phyloP scores from a whole-genome alignment of 2,113 vertebrate genomes.

The Ellobius talpinus region DNA sequence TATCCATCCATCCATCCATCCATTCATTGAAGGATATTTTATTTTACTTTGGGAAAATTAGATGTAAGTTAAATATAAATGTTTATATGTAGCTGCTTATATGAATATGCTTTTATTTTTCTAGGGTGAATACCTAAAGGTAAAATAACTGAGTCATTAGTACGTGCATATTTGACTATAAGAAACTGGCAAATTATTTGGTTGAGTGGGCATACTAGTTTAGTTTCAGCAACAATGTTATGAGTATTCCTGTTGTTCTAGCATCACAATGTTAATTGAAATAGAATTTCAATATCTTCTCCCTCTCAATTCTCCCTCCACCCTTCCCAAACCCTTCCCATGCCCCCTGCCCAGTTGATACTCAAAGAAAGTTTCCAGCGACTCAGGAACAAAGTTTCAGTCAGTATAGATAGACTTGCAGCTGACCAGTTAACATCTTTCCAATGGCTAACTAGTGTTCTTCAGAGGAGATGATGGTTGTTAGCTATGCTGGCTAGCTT shows the following conservation, averaged over 20 bases:
- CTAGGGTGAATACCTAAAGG: background rate
- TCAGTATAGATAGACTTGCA: background rate
- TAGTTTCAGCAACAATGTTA: background rate
- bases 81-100: background rate
- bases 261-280: background rate
- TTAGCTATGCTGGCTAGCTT: background rate
- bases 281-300: background rate
- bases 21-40: background rate
- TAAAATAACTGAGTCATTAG: background rate
- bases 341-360: background rate
- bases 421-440: background rate
- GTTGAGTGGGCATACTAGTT: too few relatives aligned
- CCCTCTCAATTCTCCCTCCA: background rate
- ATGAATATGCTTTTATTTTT: background rate
- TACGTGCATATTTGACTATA: background rate
- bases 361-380: background rate
- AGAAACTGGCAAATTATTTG: background rate
- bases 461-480: background rate
- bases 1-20: background rate
- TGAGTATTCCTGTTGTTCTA: background rate
- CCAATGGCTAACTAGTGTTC: background rate
- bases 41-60: background rate
- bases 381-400: constrained; percentile 33
- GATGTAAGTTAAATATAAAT: background rate
- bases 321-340: background rate